phyloP scores from a whole-genome alignment of 2,797 vertebrate genomes.

The Myotis vivesi region DNA sequence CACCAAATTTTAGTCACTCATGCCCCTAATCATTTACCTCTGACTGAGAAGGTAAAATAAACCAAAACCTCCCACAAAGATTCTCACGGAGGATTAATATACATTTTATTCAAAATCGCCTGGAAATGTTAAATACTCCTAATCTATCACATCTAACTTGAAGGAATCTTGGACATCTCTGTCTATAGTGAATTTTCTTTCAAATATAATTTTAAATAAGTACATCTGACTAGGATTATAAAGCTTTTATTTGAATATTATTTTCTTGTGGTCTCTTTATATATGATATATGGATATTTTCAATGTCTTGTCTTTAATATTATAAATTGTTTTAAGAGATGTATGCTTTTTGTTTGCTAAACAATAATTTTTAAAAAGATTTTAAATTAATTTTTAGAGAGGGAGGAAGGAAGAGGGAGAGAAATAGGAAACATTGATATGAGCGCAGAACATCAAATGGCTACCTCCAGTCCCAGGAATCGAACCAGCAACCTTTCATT shows the following conservation, averaged over 20 bases:
- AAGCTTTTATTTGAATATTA: conserved; percentile 17
- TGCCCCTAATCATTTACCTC: not conserved
- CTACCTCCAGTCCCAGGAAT: not conserved
- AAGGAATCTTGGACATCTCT: not conserved
- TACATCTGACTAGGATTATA: not conserved
- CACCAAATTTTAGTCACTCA: not conserved
- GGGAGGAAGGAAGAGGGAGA: not conserved
- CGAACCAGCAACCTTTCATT: not conserved
- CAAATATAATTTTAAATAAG: not conserved
- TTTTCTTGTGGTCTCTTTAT: not conserved
- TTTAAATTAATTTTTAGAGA: not conserved
- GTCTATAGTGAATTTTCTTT: conserved; percentile 1
- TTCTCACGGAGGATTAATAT: not conserved
- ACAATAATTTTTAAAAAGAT: not conserved
- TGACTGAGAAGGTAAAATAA: not conserved
- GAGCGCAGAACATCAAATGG: not conserved
- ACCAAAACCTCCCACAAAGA: not conserved
- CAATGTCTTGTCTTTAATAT: not conserved
- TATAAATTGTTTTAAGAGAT: conserved; percentile 12
- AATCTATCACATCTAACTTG: not conserved
- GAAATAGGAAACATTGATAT: not conserved
- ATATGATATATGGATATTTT: not conserved
- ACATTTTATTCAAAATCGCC: not conserved
- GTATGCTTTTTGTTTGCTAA: not conserved
- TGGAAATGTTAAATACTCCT: not conserved